Conservation (phyloP, 2,113 vertebrate genomes). For the Strigops habroptila region DNA sequence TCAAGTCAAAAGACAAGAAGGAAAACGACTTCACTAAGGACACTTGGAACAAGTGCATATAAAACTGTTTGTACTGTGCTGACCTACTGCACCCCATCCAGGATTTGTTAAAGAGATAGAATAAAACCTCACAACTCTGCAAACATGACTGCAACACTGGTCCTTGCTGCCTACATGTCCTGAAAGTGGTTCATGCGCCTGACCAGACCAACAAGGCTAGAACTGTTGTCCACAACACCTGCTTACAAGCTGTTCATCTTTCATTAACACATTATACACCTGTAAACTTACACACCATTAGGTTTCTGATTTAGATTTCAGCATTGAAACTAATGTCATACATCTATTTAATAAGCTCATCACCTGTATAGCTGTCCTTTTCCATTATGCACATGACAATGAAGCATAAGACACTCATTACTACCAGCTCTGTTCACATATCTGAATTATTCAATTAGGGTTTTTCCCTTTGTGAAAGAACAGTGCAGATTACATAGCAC, state of each 20-base stretch:
- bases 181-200: background rate
- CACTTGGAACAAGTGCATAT: background rate
- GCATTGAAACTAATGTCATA: background rate
- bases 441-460: background rate
- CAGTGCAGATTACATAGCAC: background rate
- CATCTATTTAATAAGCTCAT: background rate
- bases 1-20: background rate
- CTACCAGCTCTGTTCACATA: background rate
- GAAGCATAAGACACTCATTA: fast-evolving
- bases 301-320: background rate
- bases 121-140: background rate
- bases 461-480: background rate
- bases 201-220: background rate
- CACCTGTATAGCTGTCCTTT: background rate
- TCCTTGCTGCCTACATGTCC: background rate
- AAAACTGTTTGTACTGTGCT: background rate
- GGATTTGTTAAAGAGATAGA: background rate
- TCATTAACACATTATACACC: background rate
- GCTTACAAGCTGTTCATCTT: background rate
- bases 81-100: background rate
- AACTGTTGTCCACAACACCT: background rate
- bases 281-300: background rate
- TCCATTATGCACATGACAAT: background rate
- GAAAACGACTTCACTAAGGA: background rate
- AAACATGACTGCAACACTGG: background rate